Conservation (phyloP, 2,797 vertebrate species). For the Esox lucius region DNA sequence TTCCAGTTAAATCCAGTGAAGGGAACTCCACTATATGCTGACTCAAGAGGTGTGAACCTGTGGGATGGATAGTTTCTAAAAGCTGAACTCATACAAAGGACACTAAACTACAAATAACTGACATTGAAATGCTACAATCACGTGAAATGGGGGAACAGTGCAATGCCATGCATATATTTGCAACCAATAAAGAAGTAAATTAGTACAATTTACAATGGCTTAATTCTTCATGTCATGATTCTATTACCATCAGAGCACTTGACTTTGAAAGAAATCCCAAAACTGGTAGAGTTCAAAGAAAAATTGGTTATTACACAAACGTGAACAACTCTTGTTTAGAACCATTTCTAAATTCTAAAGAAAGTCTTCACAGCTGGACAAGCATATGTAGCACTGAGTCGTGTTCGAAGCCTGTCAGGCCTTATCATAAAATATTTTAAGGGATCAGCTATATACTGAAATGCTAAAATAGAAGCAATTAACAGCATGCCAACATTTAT, state of each 20-base stretch:
- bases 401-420: too few relatives aligned
- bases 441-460: too few relatives aligned
- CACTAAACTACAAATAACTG: background rate
- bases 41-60: too few relatives aligned
- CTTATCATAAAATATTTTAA: too few relatives aligned
- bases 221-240: constrained; percentile 11
- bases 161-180: constrained; percentile 17
- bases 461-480: too few relatives aligned
- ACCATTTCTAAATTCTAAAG: background rate
- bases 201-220: constrained; percentile 14
- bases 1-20: too few relatives aligned
- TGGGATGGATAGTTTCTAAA: too few relatives aligned
- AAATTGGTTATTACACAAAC: constrained; percentile 8
- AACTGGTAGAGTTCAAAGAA: constrained; percentile 23
- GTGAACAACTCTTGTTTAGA: constrained; percentile 26
- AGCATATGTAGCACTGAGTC: too few relatives aligned
- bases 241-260: constrained; percentile 18
- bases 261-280: constrained; percentile 21
- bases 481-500: too few relatives aligned
- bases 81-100: background rate
- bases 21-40: too few relatives aligned
- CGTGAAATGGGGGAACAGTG: constrained; percentile 19
- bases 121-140: background rate
- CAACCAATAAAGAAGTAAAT: constrained; percentile 22
- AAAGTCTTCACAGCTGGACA: too few relatives aligned